A percentile compares a stretch with the other conserved stretches of the same genome.
These are phyloP conservation scores for Oncorhynchus kisutch DNA, from an alignment of 2,113 vertebrate species.

Conservation along the genomic window DNA sequence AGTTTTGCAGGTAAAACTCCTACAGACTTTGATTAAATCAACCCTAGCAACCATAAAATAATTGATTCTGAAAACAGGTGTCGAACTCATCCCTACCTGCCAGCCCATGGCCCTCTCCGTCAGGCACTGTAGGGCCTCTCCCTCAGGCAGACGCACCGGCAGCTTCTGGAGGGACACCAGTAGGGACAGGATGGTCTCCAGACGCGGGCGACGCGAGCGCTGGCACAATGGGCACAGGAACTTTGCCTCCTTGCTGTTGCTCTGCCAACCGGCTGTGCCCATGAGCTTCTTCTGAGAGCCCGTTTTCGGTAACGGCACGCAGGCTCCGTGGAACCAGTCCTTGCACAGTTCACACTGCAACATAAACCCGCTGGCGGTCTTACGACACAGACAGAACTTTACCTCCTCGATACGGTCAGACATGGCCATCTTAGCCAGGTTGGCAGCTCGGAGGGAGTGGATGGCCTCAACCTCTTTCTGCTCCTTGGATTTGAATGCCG, in stretches of 20 bases:
- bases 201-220: conserved; percentile 89
- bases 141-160: conserved; percentile 90
- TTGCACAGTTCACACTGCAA: conserved; percentile 96
- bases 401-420: conserved; percentile 96
- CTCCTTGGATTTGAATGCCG: conserved; percentile 91
- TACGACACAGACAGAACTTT: conserved; percentile 94
- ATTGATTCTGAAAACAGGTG: too few species aligned
- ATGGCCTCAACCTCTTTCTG: conserved; percentile 94
- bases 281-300: conserved; percentile 88
- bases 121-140: conserved; percentile 93
- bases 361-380: conserved; percentile 94
- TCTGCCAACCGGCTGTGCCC: conserved; percentile 83
- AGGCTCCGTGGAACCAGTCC: conserved; percentile 97
- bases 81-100: conserved; percentile 70
- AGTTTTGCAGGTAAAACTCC: too few species aligned
- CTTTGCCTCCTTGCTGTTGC: conserved; percentile 92
- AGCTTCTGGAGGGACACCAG: conserved; percentile 96
- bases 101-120: conserved; percentile 98
- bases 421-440: conserved; percentile 96
- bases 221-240: conserved; percentile 94
- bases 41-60: too few species aligned
- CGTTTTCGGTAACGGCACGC: conserved; percentile 90
- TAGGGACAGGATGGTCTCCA: conserved; percentile 96
- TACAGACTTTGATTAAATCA: too few species aligned
- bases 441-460: conserved; percentile 89